Base-by-base conservation (phyloP, 2,797 vertebrate genomes). In the Zalophus californianus region DNA sequence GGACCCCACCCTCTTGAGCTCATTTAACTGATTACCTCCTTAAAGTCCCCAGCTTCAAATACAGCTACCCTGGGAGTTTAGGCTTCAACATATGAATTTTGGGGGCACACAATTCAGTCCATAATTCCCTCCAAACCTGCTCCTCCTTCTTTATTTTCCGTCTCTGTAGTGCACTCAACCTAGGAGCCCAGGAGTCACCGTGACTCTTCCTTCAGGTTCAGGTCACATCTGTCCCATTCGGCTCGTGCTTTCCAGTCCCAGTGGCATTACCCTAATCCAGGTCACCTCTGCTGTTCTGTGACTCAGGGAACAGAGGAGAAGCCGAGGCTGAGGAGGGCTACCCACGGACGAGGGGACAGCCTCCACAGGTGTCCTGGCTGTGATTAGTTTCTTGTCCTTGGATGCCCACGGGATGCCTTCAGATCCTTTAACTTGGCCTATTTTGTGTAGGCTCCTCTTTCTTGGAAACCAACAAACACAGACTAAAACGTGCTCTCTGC, bases 381-480 rank as follows among this genome's bases (percentile, higher is more conserved):
- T 15, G 41, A 52, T 90, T 7, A 15, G 32, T 23, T 58, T 29
- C 77, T 64, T 66, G 12, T 50, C 41, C 50, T 83, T 72, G 20
- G 41, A 18, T 77, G 48, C 44, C 44, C 60, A 32, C 0, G 15
- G 38, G 35, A 41, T 20, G 14, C 48, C 38, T 75, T 23, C 32
- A 5, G 75, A 29, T 64, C 25, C 20, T 62, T 77, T 72, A 64
- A 70, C 41, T 52, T 82, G 50, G 25, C 5, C 20, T 72, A 20
- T 72, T 73, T 52, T 52, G 29, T 54, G 23, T 56, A 11, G 48
- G 14, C 54, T 52, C 89, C 60, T 86, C 16, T 32, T 92, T 75
- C 41, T 72, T 68, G 54, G 64, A 96, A 89, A 83, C 64, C 75
- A 79, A 21, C 20, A 75, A 91, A 62, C 58, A n/a, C 54, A 77